Evolutionary conservation across 2,113 vertebrate genomes (phyloP).

Genomic region (Riparia riparia): DNA sequence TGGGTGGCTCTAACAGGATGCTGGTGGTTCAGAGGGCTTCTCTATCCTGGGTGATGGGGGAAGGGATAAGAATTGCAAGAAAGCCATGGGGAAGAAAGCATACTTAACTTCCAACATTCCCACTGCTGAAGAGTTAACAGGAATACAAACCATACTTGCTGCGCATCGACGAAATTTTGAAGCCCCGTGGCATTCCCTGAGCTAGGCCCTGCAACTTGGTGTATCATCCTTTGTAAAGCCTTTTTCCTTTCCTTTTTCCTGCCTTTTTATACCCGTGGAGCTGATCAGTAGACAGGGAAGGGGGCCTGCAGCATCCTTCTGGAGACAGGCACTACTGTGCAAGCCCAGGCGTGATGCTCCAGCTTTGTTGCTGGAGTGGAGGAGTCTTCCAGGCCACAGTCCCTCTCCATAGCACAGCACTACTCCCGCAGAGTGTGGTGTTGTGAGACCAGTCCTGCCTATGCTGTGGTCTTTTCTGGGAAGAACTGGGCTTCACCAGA

Average conservation of each 20-base stretch:
- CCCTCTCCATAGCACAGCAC: neutral
- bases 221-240: slow-evolving; percentile 36
- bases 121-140: slow-evolving; percentile 35
- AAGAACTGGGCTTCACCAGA: slow-evolving; percentile 38
- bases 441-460: neutral
- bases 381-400: slow-evolving; percentile 41
- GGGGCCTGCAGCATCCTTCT: slow-evolving; percentile 18
- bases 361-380: slow-evolving; percentile 16
- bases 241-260: slow-evolving; percentile 30
- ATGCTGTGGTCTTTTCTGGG: neutral
- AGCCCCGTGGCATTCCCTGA: slow-evolving; percentile 17
- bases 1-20: slow-evolving; percentile 8
- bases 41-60: neutral
- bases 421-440: neutral
- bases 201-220: slow-evolving; percentile 21
- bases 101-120: slow-evolving; percentile 42
- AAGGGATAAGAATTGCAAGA: neutral
- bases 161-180: slow-evolving; percentile 18
- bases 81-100: slow-evolving; percentile 2
- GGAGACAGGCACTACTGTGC: neutral
- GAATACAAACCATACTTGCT: slow-evolving; percentile 13
- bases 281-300: neutral
- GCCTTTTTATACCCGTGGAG: neutral
- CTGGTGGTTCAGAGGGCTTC: slow-evolving; percentile 28
- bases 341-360: slow-evolving; percentile 26